Percentiles rank a stretch among this genome's conserved stretches.
Conservation (phyloP, 2,888 invertebrate species). For the Phengaris alcon region DNA sequence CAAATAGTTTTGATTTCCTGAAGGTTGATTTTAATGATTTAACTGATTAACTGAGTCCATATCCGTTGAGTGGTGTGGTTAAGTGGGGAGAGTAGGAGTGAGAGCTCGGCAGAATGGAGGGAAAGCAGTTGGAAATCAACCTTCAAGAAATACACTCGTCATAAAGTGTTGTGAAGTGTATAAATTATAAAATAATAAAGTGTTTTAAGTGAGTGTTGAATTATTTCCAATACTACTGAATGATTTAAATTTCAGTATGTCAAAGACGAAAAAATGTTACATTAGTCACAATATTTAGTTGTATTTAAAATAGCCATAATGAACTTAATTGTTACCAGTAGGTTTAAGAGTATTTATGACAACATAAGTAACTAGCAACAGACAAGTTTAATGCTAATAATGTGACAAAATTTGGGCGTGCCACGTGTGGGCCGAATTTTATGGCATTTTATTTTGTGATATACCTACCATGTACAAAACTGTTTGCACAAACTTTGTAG, state of each 20-base stretch:
- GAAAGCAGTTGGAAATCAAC: too few relatives aligned
- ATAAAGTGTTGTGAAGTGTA: too few relatives aligned
- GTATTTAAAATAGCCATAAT: neutral
- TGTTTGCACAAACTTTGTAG: neutral
- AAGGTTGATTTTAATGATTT: too few relatives aligned
- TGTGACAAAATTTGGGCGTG: constrained; percentile 11
- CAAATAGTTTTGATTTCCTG: too few relatives aligned
- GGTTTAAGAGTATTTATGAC: neutral
- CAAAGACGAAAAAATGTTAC: neutral
- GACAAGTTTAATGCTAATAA: neutral
- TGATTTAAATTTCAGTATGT: neutral
- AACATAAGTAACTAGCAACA: constrained; percentile 7
- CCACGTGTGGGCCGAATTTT: neutral
- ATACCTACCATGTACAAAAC: neutral
- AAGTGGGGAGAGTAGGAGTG: too few relatives aligned
- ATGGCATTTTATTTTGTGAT: neutral
- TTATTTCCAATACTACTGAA: too few relatives aligned
- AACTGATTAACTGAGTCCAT: too few relatives aligned
- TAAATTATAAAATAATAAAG: too few relatives aligned
- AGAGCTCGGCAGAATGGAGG: too few relatives aligned
- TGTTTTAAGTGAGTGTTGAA: too few relatives aligned
- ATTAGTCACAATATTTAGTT: neutral
- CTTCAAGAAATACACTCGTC: too few relatives aligned
- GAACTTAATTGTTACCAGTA: neutral
- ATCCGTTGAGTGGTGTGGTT: too few relatives aligned